Base-by-base conservation (phyloP, 1,140 invertebrate species). In the Atta colombica region DNA sequence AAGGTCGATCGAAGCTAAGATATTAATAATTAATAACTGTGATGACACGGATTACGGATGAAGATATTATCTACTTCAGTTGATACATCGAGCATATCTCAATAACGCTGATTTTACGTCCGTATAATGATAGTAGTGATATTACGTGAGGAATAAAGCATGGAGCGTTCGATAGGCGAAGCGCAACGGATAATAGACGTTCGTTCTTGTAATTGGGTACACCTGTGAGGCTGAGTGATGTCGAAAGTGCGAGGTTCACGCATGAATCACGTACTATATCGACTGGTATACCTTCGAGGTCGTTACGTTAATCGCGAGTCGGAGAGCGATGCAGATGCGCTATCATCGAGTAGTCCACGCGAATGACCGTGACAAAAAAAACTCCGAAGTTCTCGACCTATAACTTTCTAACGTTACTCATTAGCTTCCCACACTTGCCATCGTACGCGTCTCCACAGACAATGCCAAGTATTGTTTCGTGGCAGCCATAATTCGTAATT, bases 401-500 rank as follows among this genome's bases (percentile, higher is more conserved):
- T 91, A 90, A 94, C 93, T 94, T 94, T 94, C 93, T 93, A 69
- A 91, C 90, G 89, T 51, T 72, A 81, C 91, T 91, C 91, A 94
- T 92, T 92, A 91, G 78, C 94, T 94, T 94, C 94, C 94, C 94
- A 95, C 94, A 94, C 92, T 94, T 75, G 87, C 85, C 87, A 7
- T 84, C 71, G n/a, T 61, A 74, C 88, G 86, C 81, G 77, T 85
- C 66, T 53, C 14, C 28, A 16, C 49, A 60, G 90, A 90, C 89
- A 91, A 90, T 91, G 63, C 91, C 87, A 31, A 89, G 91, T 90
- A 95, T 95, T 95, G 94, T 95, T 91, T 92, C 87, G 84, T 65
- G 78, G 68, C 75, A 81, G 74, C 88, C 91, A 92, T 94, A 94
- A 94, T 94, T 94, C 92, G 93, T 92, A 95, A 95, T 95, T 94